A percentile compares a stretch with the other conserved stretches of the same genome.
These are phyloP conservation scores for Aplysina aerophoba DNA, from an alignment of 37 sponge, comb jelly and placozoan genomes.

Conservation along the genomic window DNA sequence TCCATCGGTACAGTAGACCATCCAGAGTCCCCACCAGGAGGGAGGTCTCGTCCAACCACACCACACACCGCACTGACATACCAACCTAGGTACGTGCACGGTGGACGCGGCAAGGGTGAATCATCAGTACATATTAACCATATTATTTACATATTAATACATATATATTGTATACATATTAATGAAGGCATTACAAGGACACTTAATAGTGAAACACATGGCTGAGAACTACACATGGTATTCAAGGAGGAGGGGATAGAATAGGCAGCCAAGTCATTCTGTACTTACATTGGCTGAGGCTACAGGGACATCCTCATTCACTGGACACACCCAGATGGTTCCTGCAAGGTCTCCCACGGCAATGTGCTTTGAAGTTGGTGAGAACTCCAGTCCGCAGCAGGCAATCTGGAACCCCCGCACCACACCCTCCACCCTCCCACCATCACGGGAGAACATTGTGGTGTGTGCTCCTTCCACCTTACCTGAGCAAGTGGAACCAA, in stretches of 20 bases:
- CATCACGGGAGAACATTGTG: not conserved
- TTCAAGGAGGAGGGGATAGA: too few relatives aligned
- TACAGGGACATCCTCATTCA: not conserved
- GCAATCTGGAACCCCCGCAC: slow-evolving; percentile 41
- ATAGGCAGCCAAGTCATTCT: not conserved
- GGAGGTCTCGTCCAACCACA: slow-evolving; percentile 44
- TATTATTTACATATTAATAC: too few relatives aligned
- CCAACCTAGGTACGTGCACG: slow-evolving; percentile 43
- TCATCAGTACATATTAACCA: too few relatives aligned
- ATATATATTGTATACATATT: too few relatives aligned
- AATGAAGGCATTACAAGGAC: not conserved
- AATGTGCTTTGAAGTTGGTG: slow-evolving; percentile 25
- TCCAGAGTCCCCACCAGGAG: slow-evolving; percentile 66
- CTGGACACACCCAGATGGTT: slow-evolving; percentile 50
- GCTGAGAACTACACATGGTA: too few relatives aligned
- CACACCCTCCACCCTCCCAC: not conserved
- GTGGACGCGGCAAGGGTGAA: not conserved
- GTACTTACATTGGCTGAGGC: slow-evolving; percentile 26
- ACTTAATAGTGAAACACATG: not conserved
- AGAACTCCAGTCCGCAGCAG: slow-evolving; percentile 66
- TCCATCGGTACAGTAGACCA: slow-evolving; percentile 52
- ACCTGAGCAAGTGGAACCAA: not conserved
- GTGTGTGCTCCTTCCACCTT: not conserved
- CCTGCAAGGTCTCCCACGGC: slow-evolving; percentile 73
- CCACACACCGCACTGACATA: slow-evolving; percentile 66